Conservation (phyloP, 2,888 invertebrate genomes). For the Busseola fusca region DNA sequence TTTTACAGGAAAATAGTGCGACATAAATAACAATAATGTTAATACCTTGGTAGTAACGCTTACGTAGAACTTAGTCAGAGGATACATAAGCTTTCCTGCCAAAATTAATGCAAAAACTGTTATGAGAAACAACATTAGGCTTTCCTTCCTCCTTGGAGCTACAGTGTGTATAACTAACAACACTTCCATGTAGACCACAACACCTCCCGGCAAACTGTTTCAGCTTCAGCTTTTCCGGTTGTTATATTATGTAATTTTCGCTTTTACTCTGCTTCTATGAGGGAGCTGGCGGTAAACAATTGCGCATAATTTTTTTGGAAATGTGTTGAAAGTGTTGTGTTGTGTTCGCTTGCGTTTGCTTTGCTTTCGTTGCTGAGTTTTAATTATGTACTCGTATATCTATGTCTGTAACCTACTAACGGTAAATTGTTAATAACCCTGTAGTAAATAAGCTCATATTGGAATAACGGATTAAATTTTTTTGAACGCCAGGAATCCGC, state of each 20-base stretch:
- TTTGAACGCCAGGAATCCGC: slow-evolving; percentile 7
- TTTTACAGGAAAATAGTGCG: slow-evolving; percentile 9
- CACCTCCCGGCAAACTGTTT: neutral
- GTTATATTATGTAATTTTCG: neutral
- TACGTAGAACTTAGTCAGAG: neutral
- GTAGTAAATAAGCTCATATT: too few species aligned
- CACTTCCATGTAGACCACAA: neutral
- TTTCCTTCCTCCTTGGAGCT: slow-evolving; percentile 5
- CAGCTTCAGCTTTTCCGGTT: neutral
- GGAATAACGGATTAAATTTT: neutral
- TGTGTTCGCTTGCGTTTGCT: too few species aligned
- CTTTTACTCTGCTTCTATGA: neutral
- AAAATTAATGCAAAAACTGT: slow-evolving; percentile 2
- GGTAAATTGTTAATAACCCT: too few species aligned
- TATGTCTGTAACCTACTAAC: too few species aligned
- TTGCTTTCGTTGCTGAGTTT: too few species aligned
- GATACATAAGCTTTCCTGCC: neutral
- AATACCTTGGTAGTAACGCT: neutral
- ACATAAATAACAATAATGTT: neutral
- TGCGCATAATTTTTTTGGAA: neutral
- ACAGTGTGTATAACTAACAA: neutral
- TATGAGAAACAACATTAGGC: neutral
- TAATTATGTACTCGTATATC: too few species aligned
- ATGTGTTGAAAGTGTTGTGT: neutral
- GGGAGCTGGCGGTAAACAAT: neutral